These are phyloP conservation scores for Drosophila mettleri DNA, from an alignment of 2,888 invertebrate genomes.

Conservation along the genomic window DNA sequence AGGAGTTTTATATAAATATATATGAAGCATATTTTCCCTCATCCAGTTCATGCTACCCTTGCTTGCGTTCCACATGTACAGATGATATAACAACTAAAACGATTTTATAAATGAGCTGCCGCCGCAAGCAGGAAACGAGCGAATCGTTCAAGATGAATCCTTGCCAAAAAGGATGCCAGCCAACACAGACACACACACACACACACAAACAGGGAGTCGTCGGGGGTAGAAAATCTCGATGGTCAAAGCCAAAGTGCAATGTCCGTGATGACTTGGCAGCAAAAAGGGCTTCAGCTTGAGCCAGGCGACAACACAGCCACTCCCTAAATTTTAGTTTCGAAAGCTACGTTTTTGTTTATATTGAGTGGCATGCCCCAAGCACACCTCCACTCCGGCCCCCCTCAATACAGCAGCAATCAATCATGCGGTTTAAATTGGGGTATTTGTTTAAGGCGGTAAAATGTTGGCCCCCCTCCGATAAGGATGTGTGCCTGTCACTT, in stretches of 20 bases:
- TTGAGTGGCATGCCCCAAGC: constrained; percentile 46
- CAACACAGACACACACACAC: constrained; percentile 1
- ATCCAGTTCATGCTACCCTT: constrained; percentile 1
- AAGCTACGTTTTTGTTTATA: constrained; percentile 58
- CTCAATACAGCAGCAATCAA: constrained; percentile 68
- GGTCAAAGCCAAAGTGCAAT: constrained; percentile 79
- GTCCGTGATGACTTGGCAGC: constrained; percentile 74
- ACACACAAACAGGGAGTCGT: background rate
- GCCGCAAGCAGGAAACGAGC: constrained; percentile 68
- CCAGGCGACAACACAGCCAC: constrained; percentile 61
- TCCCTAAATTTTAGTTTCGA: constrained; percentile 25
- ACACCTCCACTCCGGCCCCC: background rate
- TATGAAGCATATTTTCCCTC: background rate
- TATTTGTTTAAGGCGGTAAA: constrained; percentile 74
- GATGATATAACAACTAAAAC: constrained; percentile 35
- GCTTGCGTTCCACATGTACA: background rate
- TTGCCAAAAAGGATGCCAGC: constrained; percentile 54
- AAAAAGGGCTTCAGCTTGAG: constrained; percentile 46
- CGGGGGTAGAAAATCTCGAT: constrained; percentile 54
- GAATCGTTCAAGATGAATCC: constrained; percentile 59
- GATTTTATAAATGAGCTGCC: constrained; percentile 64
- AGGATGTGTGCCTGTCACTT: constrained; percentile 54
- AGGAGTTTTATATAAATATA: background rate
- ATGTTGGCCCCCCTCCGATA: constrained; percentile 52
- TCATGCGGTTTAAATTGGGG: constrained; percentile 79